phyloP scores from a whole-genome alignment of 2,113 vertebrate genomes.

The Lepidiolamprologus cunningtoni region DNA sequence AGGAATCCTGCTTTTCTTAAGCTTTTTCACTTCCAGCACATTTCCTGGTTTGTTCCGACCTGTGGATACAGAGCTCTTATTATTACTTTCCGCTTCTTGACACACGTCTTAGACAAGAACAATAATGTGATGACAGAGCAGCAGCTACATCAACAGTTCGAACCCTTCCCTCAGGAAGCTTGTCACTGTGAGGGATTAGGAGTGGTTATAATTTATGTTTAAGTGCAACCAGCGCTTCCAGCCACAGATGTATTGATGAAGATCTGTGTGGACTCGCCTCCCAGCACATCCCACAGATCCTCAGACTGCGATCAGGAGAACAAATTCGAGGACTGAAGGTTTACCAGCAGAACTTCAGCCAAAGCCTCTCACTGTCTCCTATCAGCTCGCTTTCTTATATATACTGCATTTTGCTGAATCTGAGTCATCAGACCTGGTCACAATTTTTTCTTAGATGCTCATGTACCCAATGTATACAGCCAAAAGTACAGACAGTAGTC shows the following conservation, averaged over 20 bases:
- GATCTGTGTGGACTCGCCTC: background rate
- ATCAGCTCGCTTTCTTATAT: background rate
- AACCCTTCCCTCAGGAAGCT: background rate
- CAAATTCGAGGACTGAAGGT: background rate
- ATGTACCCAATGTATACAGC: background rate
- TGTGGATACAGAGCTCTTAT: background rate
- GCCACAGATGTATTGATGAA: background rate
- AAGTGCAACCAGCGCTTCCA: background rate
- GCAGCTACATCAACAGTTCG: background rate
- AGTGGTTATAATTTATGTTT: background rate
- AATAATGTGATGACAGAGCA: constrained; percentile 15
- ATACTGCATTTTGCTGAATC: background rate
- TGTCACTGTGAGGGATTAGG: background rate
- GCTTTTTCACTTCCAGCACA: background rate
- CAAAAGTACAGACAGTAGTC: background rate
- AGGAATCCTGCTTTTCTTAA: background rate
- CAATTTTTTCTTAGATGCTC: background rate
- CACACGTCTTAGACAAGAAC: background rate
- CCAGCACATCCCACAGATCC: background rate
- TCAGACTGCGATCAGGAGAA: background rate
- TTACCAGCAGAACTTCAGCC: background rate
- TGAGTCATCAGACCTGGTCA: background rate
- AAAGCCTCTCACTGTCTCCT: background rate
- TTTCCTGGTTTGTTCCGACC: background rate
- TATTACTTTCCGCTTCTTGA: constrained; percentile 3